Percentiles rank a stretch among this genome's conserved stretches.
Evolutionary conservation across 1,140 invertebrate genomes (phyloP).

Genomic region (Magallana angulata): DNA sequence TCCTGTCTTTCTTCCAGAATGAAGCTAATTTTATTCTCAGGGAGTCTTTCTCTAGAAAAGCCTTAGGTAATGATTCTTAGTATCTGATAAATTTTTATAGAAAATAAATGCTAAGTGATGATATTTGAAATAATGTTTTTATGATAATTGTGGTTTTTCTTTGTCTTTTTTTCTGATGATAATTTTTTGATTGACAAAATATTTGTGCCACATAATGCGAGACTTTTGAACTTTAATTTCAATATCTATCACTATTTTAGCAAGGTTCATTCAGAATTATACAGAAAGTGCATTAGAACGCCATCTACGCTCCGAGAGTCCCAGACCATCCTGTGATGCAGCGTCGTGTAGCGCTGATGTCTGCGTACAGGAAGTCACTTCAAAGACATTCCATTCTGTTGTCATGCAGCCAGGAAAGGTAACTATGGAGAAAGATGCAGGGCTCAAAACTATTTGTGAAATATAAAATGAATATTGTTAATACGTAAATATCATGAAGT

Average conservation of each 20-base stretch:
- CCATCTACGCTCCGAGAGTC: conserved; percentile 77
- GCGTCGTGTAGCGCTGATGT: conserved; percentile 61
- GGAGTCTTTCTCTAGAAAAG: conserved; percentile 82
- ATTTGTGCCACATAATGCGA: too few relatives aligned
- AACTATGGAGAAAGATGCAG: neutral
- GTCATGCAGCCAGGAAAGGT: conserved; percentile 71
- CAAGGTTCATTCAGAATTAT: conserved; percentile 85
- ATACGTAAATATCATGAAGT: too few relatives aligned
- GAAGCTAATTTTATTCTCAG: conserved; percentile 86
- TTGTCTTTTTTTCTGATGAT: too few relatives aligned
- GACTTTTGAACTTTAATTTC: too few relatives aligned
- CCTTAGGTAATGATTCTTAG: conserved; percentile 74
- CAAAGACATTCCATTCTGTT: conserved; percentile 72
- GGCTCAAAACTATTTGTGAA: too few relatives aligned
- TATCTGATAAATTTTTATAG: too few relatives aligned
- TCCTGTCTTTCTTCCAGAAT: conserved; percentile 79
- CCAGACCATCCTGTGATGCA: conserved; percentile 63
- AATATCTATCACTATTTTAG: conserved; percentile 43
- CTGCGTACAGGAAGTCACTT: conserved; percentile 82
- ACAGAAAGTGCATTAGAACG: conserved; percentile 81
- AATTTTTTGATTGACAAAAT: too few relatives aligned
- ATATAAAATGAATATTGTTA: too few relatives aligned
- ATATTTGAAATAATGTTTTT: too few relatives aligned
- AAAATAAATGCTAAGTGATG: too few relatives aligned
- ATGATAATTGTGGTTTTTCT: too few relatives aligned